These are phyloP conservation scores for Paramormyrops hopkinsi DNA, from an alignment of 2,797 vertebrate species.

Conservation along the genomic window DNA sequence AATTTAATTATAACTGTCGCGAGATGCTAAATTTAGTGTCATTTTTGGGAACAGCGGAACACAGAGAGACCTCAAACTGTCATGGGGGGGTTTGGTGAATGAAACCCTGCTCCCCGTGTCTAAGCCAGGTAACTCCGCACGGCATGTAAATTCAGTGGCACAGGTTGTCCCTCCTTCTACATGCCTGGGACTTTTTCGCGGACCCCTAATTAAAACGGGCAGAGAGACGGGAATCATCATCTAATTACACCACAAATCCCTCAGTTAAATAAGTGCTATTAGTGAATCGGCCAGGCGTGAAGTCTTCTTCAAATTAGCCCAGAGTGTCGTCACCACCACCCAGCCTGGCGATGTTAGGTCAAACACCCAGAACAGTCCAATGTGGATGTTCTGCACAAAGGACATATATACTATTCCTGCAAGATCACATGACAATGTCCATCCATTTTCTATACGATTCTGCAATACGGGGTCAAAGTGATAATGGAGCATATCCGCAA, in stretches of 20 bases:
- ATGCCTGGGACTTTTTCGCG: constrained; percentile 20
- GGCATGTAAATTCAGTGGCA: not conserved
- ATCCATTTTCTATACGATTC: not conserved
- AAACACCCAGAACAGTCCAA: not conserved
- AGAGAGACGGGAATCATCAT: constrained; percentile 18
- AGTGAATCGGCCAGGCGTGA: constrained; percentile 9
- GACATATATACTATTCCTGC: not conserved
- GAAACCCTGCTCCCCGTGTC: constrained; percentile 18
- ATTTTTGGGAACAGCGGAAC: not conserved
- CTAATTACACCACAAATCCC: constrained; percentile 23
- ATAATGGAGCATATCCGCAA: not conserved
- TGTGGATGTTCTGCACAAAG: not conserved
- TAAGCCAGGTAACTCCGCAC: constrained; percentile 1
- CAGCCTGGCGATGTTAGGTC: not conserved
- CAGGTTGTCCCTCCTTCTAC: not conserved
- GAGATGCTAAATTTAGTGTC: not conserved
- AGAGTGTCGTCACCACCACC: not conserved
- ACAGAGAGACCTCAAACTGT: constrained; percentile 19
- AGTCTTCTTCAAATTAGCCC: not conserved
- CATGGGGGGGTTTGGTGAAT: constrained; percentile 2
- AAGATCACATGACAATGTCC: not conserved
- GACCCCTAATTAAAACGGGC: constrained; percentile 30
- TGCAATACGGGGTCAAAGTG: not conserved
- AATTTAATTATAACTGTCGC: constrained; percentile 4
- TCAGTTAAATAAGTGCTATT: constrained; percentile 19